Conservation (phyloP, 1,140 invertebrate genomes). For the Coenobita brevimanus region DNA sequence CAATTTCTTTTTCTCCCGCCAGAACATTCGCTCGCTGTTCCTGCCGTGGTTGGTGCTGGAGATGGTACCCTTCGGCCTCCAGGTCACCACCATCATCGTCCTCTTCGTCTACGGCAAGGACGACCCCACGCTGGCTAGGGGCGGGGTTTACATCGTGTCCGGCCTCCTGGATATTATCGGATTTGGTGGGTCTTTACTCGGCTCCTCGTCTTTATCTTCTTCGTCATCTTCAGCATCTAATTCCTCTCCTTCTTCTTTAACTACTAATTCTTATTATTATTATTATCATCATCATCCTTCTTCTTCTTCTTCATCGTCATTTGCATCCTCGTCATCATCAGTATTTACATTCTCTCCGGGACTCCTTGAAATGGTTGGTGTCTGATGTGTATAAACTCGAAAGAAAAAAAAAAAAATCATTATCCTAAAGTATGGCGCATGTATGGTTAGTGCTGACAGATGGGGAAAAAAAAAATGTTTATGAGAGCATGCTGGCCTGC, state of each 20-base stretch:
- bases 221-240: not conserved
- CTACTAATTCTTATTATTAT: not conserved
- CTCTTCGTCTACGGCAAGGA: constrained; percentile 67
- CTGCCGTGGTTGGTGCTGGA: constrained; percentile 67
- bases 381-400: too few species aligned
- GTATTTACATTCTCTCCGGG: too few species aligned
- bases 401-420: too few species aligned
- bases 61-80: constrained; percentile 57
- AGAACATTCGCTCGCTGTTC: constrained; percentile 50
- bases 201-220: not conserved
- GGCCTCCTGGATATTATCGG: constrained; percentile 60
- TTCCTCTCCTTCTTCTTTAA: too few species aligned
- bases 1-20: not conserved
- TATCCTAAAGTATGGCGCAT: too few species aligned
- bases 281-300: too few species aligned
- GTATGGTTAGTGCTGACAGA: too few species aligned
- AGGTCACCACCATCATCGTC: constrained; percentile 53
- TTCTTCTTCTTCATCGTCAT: too few species aligned
- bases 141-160: constrained; percentile 65
- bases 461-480: too few species aligned
- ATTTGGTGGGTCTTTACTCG: constrained; percentile 35
- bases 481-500: too few species aligned
- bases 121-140: constrained; percentile 60
- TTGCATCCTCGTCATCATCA: too few species aligned
- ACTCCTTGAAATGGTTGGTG: too few species aligned